Conservation (phyloP, 2,113 vertebrate species). For the Strix aluco region DNA sequence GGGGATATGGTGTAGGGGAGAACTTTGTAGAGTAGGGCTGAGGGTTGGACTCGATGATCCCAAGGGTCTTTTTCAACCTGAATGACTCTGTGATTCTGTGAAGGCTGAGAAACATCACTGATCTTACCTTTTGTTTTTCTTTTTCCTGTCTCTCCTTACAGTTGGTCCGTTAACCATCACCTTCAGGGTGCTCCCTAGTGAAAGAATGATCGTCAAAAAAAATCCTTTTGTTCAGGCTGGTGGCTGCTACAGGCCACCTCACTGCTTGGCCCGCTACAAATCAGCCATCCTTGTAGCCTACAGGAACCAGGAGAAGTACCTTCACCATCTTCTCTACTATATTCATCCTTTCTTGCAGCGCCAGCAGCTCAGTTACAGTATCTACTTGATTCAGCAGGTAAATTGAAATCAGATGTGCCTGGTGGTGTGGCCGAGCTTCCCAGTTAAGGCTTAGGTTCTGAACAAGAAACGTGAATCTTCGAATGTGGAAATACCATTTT, state of each 20-base stretch:
- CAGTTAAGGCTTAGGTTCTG: neutral
- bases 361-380: slow-evolving; percentile 73
- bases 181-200: slow-evolving; percentile 51
- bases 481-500: neutral
- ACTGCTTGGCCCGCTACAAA: slow-evolving; percentile 70
- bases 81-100: no score
- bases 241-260: slow-evolving; percentile 68
- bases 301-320: slow-evolving; percentile 62
- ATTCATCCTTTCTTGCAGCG: slow-evolving; percentile 76
- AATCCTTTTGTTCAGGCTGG: slow-evolving; percentile 69
- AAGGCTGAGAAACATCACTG: neutral
- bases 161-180: slow-evolving; percentile 68
- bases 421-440: neutral
- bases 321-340: slow-evolving; percentile 71
- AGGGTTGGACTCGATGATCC: no score
- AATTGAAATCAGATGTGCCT: neutral
- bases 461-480: neutral
- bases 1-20: no score
- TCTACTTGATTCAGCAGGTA: slow-evolving; percentile 79
- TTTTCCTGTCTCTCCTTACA: slow-evolving; percentile 10
- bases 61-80: no score
- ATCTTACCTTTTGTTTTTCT: neutral
- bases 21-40: no score
- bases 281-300: slow-evolving; percentile 72
- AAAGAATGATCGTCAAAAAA: slow-evolving; percentile 59